Evolutionary conservation across 37 sponge, comb jelly and placozoan genomes (phyloP), one percentile per base, ranked within the genome.

Genomic region (Spongilla lacustris): DNA sequence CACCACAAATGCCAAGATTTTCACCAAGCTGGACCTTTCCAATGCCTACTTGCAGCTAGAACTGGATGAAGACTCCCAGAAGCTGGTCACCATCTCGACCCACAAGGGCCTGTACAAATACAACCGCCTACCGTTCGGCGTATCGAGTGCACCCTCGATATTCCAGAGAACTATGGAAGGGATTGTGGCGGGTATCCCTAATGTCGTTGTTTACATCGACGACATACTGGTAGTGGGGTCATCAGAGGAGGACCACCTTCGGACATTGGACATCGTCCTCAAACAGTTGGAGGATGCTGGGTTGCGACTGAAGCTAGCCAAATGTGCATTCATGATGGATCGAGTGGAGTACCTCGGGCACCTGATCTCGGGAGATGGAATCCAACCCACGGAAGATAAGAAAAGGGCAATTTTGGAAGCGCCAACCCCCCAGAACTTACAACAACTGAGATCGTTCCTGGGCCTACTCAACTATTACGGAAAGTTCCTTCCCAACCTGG

Each of bases 161-260:
- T 93, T 93, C 75, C 94, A 93, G 78, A 71, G 46, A 30, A 73
- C 66, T 19, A 93, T 93, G 90, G 94, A 93, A 32, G 26, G n/a
- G 8, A 66, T 89, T 19, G 68, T 93, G 48, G 75, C 37, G 26
- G 90, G 90, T 25, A 48, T 83, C 13, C 50, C 74, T 17, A 21
- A 32, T 48, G 83, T 83, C n/a, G 28, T 12, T 34, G 41, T 76
- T 38, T 85, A 85, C 78, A 68, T 85, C 13, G 86, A 85, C 38
- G 73, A 87, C 24, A 87, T 87, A 72, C 34, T 87, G 5, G 46
- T 87, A 19, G 81, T 76, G 4, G 88, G 88, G 21, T 22, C 22
- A 19, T 74, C 27, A 27, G 69, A 87, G 23, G 41, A 58, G 73
- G 88, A 87, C 22, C 88, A 87, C 27, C 22, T 87, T n/a, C 11